These are phyloP conservation scores for Octopus sinensis DNA, from an alignment of 1,140 invertebrate species.

Conservation along the genomic window DNA sequence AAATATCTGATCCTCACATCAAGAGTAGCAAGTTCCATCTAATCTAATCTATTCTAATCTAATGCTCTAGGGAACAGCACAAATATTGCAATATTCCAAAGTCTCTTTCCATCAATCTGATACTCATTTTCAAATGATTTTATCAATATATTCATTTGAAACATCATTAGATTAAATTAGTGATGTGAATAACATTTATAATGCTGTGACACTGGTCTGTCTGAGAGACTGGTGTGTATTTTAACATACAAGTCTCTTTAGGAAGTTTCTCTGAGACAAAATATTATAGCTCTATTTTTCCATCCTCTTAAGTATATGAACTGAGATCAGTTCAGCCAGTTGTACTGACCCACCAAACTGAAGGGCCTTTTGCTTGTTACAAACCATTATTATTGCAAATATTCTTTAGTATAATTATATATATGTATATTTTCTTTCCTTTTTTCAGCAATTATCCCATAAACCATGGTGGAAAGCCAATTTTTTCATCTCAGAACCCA, in stretches of 20 bases:
- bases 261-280: too few species aligned
- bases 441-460: slow-evolving; percentile 40
- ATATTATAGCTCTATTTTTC: too few species aligned
- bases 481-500: slow-evolving; percentile 64
- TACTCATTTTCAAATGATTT: too few species aligned
- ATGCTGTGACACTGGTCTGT: neutral
- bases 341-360: neutral
- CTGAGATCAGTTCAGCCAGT: too few species aligned
- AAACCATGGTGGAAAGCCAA: slow-evolving; percentile 57
- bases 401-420: neutral
- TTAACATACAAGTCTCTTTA: too few species aligned
- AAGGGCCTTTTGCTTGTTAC: neutral
- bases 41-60: too few species aligned
- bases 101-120: neutral
- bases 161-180: neutral
- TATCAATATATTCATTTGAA: neutral
- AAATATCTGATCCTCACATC: too few species aligned
- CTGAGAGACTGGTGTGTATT: neutral
- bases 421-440: slow-evolving; percentile 13
- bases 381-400: neutral
- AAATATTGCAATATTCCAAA: too few species aligned
- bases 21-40: neutral
- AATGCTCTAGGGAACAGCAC: too few species aligned
- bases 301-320: too few species aligned
- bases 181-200: neutral